phyloP scores from a whole-genome alignment of 1,140 invertebrate species.

The Sinella curviseta region DNA sequence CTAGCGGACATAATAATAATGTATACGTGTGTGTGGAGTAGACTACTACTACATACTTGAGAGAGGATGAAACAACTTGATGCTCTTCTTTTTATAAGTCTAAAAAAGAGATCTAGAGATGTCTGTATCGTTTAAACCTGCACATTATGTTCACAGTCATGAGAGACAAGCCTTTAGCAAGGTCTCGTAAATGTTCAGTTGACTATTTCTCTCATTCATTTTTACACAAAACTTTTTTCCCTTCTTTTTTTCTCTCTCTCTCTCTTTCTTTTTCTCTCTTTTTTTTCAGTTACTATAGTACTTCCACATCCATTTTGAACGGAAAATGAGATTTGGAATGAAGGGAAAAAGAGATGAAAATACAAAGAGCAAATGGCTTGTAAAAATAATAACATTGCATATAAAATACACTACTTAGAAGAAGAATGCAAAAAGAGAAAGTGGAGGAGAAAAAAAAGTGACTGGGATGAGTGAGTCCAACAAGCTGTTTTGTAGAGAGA shows the following conservation, averaged over 20 bases:
- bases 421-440: constrained; percentile 37
- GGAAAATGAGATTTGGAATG: constrained; percentile 50
- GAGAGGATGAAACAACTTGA: constrained; percentile 14
- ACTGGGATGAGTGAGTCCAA: constrained; percentile 14
- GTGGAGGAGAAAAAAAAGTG: constrained; percentile 1
- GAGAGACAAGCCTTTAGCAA: constrained; percentile 18
- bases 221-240: not conserved
- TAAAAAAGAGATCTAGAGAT: not conserved
- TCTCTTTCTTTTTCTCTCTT: constrained; percentile 30
- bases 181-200: constrained; percentile 23
- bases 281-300: constrained; percentile 12
- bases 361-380: constrained; percentile 50
- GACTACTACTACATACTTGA: no score
- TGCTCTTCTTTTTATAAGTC: not conserved
- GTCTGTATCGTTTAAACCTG: not conserved
- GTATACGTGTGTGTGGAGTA: no score
- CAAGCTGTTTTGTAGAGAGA: constrained; percentile 23
- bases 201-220: constrained; percentile 21
- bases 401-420: constrained; percentile 49
- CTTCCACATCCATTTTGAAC: constrained; percentile 45
- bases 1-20: no score
- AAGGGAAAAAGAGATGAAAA: constrained; percentile 48
- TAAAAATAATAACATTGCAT: constrained; percentile 50
- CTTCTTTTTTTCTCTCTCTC: constrained; percentile 31
- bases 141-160: constrained; percentile 19